Evolutionary conservation across 2,113 vertebrate species (phyloP), one percentile per base, ranked within the genome.

Genomic region (Poeciliopsis occidentalis): DNA sequence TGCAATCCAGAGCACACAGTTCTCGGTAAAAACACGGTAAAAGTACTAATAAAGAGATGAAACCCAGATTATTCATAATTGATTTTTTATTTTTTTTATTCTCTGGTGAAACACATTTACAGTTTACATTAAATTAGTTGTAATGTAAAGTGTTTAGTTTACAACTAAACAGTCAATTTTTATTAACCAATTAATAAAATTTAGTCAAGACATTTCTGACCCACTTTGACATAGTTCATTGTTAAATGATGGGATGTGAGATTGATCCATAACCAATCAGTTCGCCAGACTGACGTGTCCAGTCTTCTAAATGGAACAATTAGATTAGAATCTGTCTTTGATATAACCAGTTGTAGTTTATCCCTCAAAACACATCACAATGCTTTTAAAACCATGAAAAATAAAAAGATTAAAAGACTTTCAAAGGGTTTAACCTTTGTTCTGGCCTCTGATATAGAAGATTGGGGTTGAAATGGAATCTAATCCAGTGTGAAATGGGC

Each of bases 401-500:
- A n/a, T 57, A 24, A 84, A 88, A 82, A 75, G 69, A 47, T 84
- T 12, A 86, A 86, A 65, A 76, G 69, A 67, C 44, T 82, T 82
- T 78, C 51, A 64, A 68, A 73, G 85, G 89, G 75, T 85, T 89
- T 90, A 87, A 84, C 81, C 81, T 79, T 30, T 79, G 74, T 78
- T 83, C 79, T 79, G 83, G 73, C 82, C 69, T 81, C 51, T 22
- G 13, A 76, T 81, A 76, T 47, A 75, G 72, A 62, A 75, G 76
- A 57, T 64, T 78, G 83, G 75, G 85, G 81, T 81, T 90, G 85
- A 88, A 91, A 91, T 91, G 85, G 88, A 91, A 93, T 87, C 88
- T 91, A 92, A 92, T 92, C 90, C 81, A 44, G 74, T 88, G 90
- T 93, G 84, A 94, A 92, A 91, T 90, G 83, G 89, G 80, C 87